Evolutionary conservation across 2,797 vertebrate genomes (phyloP), one percentile per base, ranked within the genome.

Genomic region (Anisognathus igniventris): DNA sequence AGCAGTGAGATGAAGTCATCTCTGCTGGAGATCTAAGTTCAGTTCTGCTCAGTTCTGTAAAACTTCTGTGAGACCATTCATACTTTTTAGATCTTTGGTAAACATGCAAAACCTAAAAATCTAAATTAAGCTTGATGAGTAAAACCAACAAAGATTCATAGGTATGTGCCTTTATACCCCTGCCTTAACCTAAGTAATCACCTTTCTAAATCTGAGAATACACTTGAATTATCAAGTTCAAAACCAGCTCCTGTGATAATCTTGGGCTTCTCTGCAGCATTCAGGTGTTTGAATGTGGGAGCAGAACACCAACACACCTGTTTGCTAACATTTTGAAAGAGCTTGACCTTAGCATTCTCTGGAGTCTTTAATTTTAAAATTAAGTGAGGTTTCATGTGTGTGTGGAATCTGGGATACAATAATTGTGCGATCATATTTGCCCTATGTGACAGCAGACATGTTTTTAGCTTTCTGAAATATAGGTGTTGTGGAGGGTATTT

Each of bases 401-500:
- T 48, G 17, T 78, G 58, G 19, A 44, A 22, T 75, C 20, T 72
- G 58, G 62, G 47, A 42, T 66, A 11, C 21, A 65, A 3, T 50
- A 51, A 33, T 39, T 54, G 8, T 72, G 66, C 16, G 51, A 6
- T 51, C 27, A 23, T 56, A 30, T 16, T 93, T 3, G 0, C 6
- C n/a, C 7, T 81, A 4, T 0, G 0, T 81, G 74, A 62, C 42
- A 86, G 18, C n/a, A 42, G 28, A 19, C 27, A 2, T 30, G 31
- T 39, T 78, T 82, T 76, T 62, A 70, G 28, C 21, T 73, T 80
- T 62, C 16, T 76, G 60, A 79, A 88, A 71, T 51, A 9, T 0
- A 0, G 3, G 20, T 47, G 40, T 54, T 68, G 47, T 61, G 25
- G 11, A 22, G 7, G 20, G 6, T 0, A 5, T 22, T 48, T 74